phyloP scores from a whole-genome alignment of 2,797 vertebrate species.

The Helarctos malayanus region DNA sequence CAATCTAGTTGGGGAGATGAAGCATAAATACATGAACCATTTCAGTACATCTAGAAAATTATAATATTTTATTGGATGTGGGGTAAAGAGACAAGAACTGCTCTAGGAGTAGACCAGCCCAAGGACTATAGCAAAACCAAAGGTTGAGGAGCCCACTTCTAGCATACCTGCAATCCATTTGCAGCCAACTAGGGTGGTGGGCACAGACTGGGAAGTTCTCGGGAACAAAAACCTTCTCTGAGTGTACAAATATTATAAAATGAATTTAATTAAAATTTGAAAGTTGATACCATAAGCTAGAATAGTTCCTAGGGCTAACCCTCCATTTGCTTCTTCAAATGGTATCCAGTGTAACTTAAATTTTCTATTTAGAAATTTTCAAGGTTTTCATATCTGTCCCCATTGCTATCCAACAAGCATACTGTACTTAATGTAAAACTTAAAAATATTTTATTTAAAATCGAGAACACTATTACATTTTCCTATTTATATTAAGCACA shows the following conservation, averaged over 20 bases:
- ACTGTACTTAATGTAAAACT: not conserved
- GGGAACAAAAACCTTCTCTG: not conserved
- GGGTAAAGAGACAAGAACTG: not conserved
- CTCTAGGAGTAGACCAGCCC: not conserved
- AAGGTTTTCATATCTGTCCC: not conserved
- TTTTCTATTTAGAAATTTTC: constrained; percentile 21
- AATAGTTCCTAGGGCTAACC: not conserved
- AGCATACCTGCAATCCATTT: no score
- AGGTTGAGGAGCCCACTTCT: not conserved
- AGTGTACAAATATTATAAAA: not conserved
- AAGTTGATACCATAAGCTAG: not conserved
- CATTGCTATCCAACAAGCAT: not conserved
- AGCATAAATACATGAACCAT: not conserved
- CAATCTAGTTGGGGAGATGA: not conserved
- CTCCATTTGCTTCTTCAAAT: not conserved
- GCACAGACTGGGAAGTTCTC: not conserved
- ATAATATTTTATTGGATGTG: not conserved
- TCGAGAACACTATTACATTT: not conserved
- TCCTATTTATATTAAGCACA: not conserved
- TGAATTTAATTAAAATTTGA: not conserved
- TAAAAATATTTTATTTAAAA: not conserved
- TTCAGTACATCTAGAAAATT: not conserved
- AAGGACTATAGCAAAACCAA: not conserved
- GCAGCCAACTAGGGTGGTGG: not conserved
- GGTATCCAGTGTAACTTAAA: not conserved